Evolutionary conservation across 1,140 invertebrate genomes (phyloP).

Genomic region (Cylas formicarius): DNA sequence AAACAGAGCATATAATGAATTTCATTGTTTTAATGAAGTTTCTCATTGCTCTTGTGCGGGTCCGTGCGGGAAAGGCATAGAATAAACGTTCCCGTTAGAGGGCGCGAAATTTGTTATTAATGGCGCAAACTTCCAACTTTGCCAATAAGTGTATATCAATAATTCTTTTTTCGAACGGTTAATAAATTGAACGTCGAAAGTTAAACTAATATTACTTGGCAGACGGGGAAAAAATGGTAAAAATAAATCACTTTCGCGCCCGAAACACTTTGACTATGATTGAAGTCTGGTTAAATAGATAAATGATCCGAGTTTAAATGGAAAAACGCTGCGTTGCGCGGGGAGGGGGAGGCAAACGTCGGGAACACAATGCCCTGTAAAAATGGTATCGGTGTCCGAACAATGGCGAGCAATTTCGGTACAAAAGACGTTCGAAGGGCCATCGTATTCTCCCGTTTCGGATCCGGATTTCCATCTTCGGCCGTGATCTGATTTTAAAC

Average conservation of each 20-base stretch:
- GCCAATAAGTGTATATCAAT: slow-evolving; percentile 2
- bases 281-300: slow-evolving; percentile 23
- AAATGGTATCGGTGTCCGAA: slow-evolving; percentile 23
- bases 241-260: background rate
- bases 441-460: slow-evolving; percentile 7
- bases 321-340: too few species aligned
- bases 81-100: too few species aligned
- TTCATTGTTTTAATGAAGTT: too few species aligned
- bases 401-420: slow-evolving; percentile 21
- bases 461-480: slow-evolving; percentile 4
- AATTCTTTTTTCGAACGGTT: slow-evolving; percentile 1
- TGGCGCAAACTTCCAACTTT: too few species aligned
- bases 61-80: too few species aligned
- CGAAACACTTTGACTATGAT: slow-evolving; percentile 16
- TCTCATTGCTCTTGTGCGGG: too few species aligned
- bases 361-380: slow-evolving; percentile 19
- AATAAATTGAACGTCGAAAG: slow-evolving; percentile 1
- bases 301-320: too few species aligned
- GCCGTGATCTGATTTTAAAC: slow-evolving; percentile 2
- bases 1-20: too few species aligned
- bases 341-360: too few species aligned
- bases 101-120: too few species aligned
- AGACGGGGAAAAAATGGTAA: background rate
- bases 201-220: slow-evolving; percentile 1
- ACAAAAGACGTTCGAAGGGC: slow-evolving; percentile 10